Evolutionary conservation across 2,797 vertebrate species (phyloP), one percentile per base, ranked within the genome.

Genomic region (Hybognathus amarus): DNA sequence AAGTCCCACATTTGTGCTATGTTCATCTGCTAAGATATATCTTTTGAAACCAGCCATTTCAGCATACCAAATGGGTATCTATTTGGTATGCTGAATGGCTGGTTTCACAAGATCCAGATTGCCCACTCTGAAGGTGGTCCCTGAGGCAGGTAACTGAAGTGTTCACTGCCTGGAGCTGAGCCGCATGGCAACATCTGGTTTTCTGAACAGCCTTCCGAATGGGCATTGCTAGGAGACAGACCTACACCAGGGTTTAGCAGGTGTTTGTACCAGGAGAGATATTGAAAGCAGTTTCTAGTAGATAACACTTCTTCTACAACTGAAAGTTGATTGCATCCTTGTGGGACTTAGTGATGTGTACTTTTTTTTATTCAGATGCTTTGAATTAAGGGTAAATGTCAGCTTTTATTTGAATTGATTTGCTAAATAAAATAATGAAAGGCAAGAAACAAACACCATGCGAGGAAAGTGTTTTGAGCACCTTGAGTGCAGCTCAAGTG

Each of bases 121-220:
- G 68, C 33, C 76, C 50, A 11, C 89, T 85, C 76, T 83, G 79
- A 85, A 87, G 85, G 89, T 69, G 89, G 90, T 91, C 87, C 77
- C 90, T 92, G 80, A 77, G 42, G 47, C 89, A 90, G 89, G 67
- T 73, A 59, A 79, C 77, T 90, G 86, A 86, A 88, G n/a, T 76
- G 63, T 80, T 84, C 61, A 18, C 68, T 80, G 54, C 56, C 63
- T 82, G 52, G 36, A 66, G 73, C 27, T 70, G 61, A 77, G 69
- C 76, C 54, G 50, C 83, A 61, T 52, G 30, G 38, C 78, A 81
- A 85, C 36, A 76, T 78, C 47, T n/a, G 54, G 40, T 42, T 67
- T 69, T 79, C 64, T 56, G n/a, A 52, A 54, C 47, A 74, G 27
- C 52, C 56, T 9, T 4, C 9, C 70, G 79, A 78, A 50, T 52